A percentile compares a stretch with the other conserved stretches of the same genome.
Conservation (phyloP, 2,888 invertebrate species). For the Tholera decimalis region DNA sequence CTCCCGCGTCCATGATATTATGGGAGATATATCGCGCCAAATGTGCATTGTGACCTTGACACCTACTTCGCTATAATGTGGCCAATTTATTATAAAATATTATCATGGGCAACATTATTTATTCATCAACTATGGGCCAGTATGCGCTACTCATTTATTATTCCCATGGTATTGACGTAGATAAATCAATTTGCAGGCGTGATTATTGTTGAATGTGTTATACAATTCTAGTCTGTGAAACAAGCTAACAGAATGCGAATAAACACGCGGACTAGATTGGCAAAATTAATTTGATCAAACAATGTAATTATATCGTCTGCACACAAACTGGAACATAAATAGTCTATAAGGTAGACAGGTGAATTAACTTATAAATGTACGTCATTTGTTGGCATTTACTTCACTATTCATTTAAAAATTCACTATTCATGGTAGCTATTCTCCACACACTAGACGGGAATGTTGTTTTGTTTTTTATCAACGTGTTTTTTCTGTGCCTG, state of each 20-base stretch:
- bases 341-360: slow-evolving; percentile 9
- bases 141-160: slow-evolving; percentile 65
- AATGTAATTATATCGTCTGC: slow-evolving; percentile 33
- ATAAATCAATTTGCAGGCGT: slow-evolving; percentile 70
- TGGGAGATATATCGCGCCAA: slow-evolving; percentile 79
- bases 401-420: slow-evolving; percentile 14
- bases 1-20: slow-evolving; percentile 75
- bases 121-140: slow-evolving; percentile 65
- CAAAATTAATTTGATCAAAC: slow-evolving; percentile 41
- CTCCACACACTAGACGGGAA: neutral
- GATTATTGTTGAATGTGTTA: slow-evolving; percentile 38
- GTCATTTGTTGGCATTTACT: neutral
- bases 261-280: slow-evolving; percentile 22
- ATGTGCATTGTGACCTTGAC: slow-evolving; percentile 78
- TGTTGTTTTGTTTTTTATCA: neutral
- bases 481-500: too few relatives aligned
- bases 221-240: slow-evolving; percentile 34
- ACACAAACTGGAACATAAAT: slow-evolving; percentile 20
- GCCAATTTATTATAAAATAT: slow-evolving; percentile 78
- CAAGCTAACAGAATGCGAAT: slow-evolving; percentile 12
- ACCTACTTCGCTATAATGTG: slow-evolving; percentile 73
- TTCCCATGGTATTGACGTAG: slow-evolving; percentile 64
- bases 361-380: slow-evolving; percentile 18
- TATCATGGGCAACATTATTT: slow-evolving; percentile 71
- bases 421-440: slow-evolving; percentile 11